Conservation (phyloP, 2,113 vertebrate species). For the Microcebus tavaratra region DNA sequence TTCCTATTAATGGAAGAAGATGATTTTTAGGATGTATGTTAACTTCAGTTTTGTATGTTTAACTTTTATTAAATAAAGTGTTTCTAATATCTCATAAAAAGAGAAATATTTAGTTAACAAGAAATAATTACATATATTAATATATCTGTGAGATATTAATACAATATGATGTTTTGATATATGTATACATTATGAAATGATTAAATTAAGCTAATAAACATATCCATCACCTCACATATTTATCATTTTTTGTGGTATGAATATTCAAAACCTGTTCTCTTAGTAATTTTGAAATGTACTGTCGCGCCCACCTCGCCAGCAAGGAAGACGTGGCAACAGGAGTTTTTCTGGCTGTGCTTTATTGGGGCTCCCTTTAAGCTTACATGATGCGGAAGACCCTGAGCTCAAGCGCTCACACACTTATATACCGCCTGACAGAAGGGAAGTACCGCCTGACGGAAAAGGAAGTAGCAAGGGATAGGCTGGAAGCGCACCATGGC, state of each 20-base stretch:
- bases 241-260: neutral
- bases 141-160: neutral
- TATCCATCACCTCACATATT: neutral
- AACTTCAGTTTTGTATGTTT: slow-evolving; percentile 92
- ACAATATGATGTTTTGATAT: neutral
- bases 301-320: no score
- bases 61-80: slow-evolving; percentile 93
- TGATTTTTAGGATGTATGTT: slow-evolving; percentile 89
- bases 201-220: neutral
- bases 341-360: no score
- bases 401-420: no score
- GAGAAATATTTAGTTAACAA: neutral
- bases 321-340: no score
- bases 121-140: neutral
- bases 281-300: neutral
- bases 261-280: neutral
- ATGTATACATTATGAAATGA: neutral
- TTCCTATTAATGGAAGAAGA: slow-evolving; percentile 84
- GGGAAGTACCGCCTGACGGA: no score
- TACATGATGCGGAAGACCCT: no score
- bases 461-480: no score
- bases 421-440: no score
- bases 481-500: no score
- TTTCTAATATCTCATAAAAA: slow-evolving; percentile 60
- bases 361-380: no score